Conservation (phyloP, 2,888 invertebrate genomes). For the Theretra japonica region DNA sequence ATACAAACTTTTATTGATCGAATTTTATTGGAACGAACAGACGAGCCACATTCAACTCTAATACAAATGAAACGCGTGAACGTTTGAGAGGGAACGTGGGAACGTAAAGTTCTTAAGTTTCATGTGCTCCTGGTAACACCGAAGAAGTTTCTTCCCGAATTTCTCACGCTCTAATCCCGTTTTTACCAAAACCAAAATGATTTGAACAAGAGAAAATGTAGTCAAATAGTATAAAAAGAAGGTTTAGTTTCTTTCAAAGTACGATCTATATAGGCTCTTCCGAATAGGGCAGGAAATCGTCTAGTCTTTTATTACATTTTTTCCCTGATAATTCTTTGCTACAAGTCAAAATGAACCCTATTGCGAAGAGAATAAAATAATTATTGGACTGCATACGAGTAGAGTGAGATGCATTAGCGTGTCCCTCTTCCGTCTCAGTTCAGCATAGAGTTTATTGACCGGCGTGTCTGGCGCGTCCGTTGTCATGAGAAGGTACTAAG, state of each 20-base stretch:
- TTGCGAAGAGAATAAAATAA: background rate
- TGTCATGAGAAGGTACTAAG: constrained; percentile 57
- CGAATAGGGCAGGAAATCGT: constrained; percentile 56
- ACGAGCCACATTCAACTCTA: background rate
- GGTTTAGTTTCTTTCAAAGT: constrained; percentile 39
- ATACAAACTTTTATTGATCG: constrained; percentile 9
- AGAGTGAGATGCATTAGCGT: constrained; percentile 52
- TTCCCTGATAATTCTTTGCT: constrained; percentile 52
- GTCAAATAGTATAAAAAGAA: constrained; percentile 37
- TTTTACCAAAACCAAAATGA: constrained; percentile 68
- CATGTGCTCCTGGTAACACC: constrained; percentile 72
- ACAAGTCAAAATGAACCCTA: constrained; percentile 42
- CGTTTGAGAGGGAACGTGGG: constrained; percentile 61
- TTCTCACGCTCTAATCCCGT: constrained; percentile 80
- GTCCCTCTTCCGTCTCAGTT: constrained; percentile 75
- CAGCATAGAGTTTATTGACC: constrained; percentile 64
- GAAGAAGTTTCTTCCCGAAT: constrained; percentile 83
- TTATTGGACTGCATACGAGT: constrained; percentile 32
- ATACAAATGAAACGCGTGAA: constrained; percentile 53
- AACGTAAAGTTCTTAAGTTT: constrained; percentile 54
- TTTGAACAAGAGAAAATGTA: constrained; percentile 39
- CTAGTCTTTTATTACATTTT: constrained; percentile 56
- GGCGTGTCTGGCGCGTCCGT: constrained; percentile 59
- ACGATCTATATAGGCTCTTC: constrained; percentile 47
- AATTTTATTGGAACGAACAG: background rate